Conservation (phyloP, 1,140 invertebrate genomes). For the Musca domestica region DNA sequence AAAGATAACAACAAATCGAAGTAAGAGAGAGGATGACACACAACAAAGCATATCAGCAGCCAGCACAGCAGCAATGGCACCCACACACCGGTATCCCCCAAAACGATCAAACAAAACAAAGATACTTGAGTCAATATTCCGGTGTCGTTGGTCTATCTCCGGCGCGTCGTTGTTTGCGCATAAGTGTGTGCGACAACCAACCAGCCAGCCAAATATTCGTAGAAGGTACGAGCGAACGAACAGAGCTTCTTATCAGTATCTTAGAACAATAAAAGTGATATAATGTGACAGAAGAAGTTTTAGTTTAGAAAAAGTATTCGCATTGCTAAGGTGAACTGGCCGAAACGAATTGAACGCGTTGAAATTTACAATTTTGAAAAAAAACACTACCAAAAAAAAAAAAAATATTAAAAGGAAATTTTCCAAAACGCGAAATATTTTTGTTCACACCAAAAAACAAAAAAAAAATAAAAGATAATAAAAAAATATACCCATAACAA, state of each 20-base stretch:
- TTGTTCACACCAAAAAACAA: not conserved
- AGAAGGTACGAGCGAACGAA: no score
- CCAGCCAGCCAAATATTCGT: no score
- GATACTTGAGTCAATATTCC: no score
- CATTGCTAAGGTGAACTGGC: conserved; percentile 2
- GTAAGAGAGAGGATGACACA: no score
- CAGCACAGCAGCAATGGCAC: no score
- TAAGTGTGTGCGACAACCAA: no score
- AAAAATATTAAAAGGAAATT: not conserved
- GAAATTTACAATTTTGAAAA: not conserved
- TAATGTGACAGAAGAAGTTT: conserved; percentile 13
- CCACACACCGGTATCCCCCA: no score
- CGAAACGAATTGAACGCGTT: not conserved
- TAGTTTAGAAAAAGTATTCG: conserved; percentile 10
- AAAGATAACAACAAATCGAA: no score
- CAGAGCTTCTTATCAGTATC: conserved; percentile 7
- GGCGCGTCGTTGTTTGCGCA: no score
- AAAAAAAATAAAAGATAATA: conserved; percentile 3
- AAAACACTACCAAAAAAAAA: not conserved
- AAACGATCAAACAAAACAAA: no score
- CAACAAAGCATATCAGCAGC: no score
- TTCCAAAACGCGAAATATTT: not conserved
- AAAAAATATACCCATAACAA: not conserved
- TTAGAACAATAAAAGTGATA: conserved; percentile 21
- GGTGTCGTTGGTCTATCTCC: no score